Evolutionary conservation across 2,113 vertebrate genomes (phyloP), one percentile per base, ranked within the genome.

Genomic region (Mus spicilegus): DNA sequence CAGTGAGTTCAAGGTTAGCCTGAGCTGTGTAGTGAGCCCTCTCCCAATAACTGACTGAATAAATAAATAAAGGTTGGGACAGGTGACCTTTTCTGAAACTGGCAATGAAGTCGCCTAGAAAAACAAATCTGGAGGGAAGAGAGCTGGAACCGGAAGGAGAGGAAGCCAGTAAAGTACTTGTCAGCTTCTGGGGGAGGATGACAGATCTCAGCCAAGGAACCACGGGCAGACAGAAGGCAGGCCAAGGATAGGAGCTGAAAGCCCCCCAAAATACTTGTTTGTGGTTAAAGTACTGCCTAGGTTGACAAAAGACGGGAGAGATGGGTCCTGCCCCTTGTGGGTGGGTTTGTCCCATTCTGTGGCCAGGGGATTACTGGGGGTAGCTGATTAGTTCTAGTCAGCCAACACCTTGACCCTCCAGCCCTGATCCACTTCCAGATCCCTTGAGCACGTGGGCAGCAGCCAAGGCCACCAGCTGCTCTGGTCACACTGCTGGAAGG

Each of bases 391-490:
- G 54, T 87, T 92, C 80, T 28, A 67, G 42, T 56, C 86, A 58
- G 49, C n/a, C 51, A 94, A 70, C 11, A 12, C 51, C 49, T 65
- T 90, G 49, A 49, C 49, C 82, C 73, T 78, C 77, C 24, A n/a
- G 39, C 51, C n/a, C 19, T 70, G 73, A 78, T 9, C 63, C 86
- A 65, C 36, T 51, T 89, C 51, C 61, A n/a, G 76, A 72, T 70
- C 86, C 86, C 49, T 87, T 54, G 65, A 87, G 49, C 20, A 28
- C 33, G n/a, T 65, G 82, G 77, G 19, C 78, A 65, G 28, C 46
- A 76, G 72, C 90, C 72, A 14, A 58, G 63, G 91, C 36, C 51
- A 65, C 90, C 87, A 80, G 82, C 73, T 70, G 72, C 72, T 92
- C 56, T 39, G 51, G 63, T 88, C 81, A 93, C 36, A 73, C 39